Percentiles rank a stretch among this genome's conserved stretches.
phyloP scores from a whole-genome alignment of 2,797 vertebrate genomes.

The Austrolebias charrua region DNA sequence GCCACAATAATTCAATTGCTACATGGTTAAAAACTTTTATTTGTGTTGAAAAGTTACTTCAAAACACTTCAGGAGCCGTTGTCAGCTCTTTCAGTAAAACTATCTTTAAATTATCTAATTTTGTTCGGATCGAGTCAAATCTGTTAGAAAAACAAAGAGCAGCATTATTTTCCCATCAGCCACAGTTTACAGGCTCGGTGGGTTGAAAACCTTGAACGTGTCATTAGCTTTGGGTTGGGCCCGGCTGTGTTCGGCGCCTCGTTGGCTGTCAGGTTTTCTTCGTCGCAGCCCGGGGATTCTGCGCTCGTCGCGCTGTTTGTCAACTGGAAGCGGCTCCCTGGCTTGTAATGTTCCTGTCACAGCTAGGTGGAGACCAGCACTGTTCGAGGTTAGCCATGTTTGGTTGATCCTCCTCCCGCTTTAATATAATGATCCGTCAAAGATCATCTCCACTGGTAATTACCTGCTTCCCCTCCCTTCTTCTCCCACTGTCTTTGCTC shows the following conservation, averaged over 20 bases:
- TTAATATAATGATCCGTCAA: slow-evolving; percentile 79
- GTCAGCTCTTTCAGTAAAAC: too few relatives aligned
- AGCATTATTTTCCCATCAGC: too few relatives aligned
- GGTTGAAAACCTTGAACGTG: too few relatives aligned
- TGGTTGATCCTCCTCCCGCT: slow-evolving; percentile 77
- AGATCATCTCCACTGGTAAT: slow-evolving; percentile 77
- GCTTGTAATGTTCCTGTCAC: slow-evolving; percentile 66
- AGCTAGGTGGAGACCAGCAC: slow-evolving; percentile 58
- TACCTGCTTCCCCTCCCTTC: slow-evolving; percentile 73
- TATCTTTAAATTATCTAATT: too few relatives aligned
- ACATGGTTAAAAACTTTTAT: too few relatives aligned
- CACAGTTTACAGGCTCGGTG: too few relatives aligned
- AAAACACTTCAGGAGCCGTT: too few relatives aligned
- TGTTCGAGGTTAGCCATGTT: slow-evolving; percentile 75
- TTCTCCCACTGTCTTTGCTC: slow-evolving; percentile 65
- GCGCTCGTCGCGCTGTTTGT: slow-evolving; percentile 63
- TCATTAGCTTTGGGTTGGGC: slow-evolving; percentile 12
- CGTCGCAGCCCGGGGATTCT: slow-evolving; percentile 28
- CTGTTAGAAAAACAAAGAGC: too few relatives aligned
- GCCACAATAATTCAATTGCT: too few relatives aligned
- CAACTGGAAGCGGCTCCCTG: slow-evolving; percentile 67
- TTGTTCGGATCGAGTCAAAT: too few relatives aligned
- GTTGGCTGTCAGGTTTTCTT: slow-evolving; percentile 9
- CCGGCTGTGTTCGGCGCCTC: slow-evolving; percentile 8
- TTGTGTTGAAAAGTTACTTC: too few relatives aligned